Conservation (phyloP, 2,797 vertebrate species). For the Melanotaenia pygmaea region DNA sequence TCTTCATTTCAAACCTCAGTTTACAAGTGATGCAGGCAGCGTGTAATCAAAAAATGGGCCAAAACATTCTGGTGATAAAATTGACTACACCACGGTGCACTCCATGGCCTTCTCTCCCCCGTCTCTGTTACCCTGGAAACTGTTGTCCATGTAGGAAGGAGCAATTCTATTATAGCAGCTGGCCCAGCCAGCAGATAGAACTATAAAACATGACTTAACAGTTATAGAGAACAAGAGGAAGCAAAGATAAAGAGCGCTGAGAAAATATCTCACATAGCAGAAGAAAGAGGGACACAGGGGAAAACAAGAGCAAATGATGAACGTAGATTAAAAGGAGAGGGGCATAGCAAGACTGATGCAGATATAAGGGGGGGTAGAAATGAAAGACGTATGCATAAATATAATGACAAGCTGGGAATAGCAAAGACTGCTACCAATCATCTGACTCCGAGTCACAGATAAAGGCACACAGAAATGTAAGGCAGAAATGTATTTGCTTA, state of each 20-base stretch:
- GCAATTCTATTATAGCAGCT: conserved; percentile 77
- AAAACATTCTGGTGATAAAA: conserved; percentile 78
- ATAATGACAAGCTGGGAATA: conserved; percentile 27
- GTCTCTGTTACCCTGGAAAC: conserved; percentile 86
- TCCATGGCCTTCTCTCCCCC: conserved; percentile 65
- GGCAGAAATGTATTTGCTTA: conserved; percentile 45
- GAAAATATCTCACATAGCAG: conserved; percentile 38
- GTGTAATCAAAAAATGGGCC: conserved; percentile 69
- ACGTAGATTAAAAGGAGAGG: conserved; percentile 51
- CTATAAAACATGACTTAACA: conserved; percentile 80
- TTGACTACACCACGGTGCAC: conserved; percentile 70
- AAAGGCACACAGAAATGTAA: conserved; percentile 34
- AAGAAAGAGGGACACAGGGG: conserved; percentile 15
- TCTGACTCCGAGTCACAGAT: conserved; percentile 33
- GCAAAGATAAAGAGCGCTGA: conserved; percentile 35
- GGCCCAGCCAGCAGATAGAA: conserved; percentile 72
- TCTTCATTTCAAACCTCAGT: conserved; percentile 54
- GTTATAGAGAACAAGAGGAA: conserved; percentile 55
- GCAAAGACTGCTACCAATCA: conserved; percentile 46
- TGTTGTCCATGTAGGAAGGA: conserved; percentile 81
- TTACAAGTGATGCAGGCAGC: conserved; percentile 37
- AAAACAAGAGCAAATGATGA: conserved; percentile 38
- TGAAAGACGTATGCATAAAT: conserved; percentile 19
- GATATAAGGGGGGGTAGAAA: conserved; percentile 31
- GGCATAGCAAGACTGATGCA: conserved; percentile 13